Base-by-base conservation (phyloP, 2,113 vertebrate species). In the Cettia cetti region DNA sequence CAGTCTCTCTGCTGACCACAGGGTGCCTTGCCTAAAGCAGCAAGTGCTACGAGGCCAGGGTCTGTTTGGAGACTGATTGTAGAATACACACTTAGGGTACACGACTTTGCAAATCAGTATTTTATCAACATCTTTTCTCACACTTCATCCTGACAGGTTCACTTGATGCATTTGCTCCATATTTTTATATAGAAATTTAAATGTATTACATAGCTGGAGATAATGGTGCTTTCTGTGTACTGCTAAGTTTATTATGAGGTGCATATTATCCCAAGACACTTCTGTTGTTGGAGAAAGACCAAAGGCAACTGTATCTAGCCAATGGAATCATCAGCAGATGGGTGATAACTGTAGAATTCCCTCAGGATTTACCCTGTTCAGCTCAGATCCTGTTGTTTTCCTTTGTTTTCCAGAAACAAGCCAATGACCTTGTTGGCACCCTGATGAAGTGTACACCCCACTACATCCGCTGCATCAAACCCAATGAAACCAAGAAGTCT, bases 381-480 rank as follows among this genome's bases (percentile, higher is more conserved):
- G 45, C 66, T 92, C 69, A 82, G 42, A 49, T 90, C 24, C 65
- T 54, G 0, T 61, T 91, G 28, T 72, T 75, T 26, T 77, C 69
- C 88, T 80, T 90, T 42, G 81, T 81, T 93, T 89, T 94, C 59
- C 94, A 99, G 99, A 99, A 98, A 99, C 99, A 99, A 98, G 99
- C 99, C 92, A 99, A 99, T 39, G 99, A 99, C 95, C 98, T 99
- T 28, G 99, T 99, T 96, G 98, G 98, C 97, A 99, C 99, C 3
- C 97, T 99, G 92, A 99, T 99, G 99, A 99, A 99, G 92, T 99
- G 99, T 18, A 99, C 99, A 2, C 99, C 99, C 6, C 99, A 99
- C 94, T 99, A 99, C 94, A 99, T 99, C 95, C 99, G 99, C 89
- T 99, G 99, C 96, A 99, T 99, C 98, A 99, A 99, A 94, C 99